Evolutionary conservation across 2,888 invertebrate genomes (phyloP).

Genomic region (Leptopilina syphax): DNA sequence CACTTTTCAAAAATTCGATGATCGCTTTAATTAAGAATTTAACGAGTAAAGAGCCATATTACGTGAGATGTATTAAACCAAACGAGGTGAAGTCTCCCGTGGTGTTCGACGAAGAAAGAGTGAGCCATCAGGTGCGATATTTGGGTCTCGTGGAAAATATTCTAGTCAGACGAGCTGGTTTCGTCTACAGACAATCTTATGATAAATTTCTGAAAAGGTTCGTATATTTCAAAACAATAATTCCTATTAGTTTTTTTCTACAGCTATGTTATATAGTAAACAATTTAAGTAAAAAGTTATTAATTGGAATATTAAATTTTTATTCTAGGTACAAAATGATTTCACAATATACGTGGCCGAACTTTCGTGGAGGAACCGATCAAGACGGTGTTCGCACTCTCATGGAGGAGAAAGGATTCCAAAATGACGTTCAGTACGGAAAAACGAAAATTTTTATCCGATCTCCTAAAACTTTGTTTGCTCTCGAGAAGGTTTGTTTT

Average conservation of each 20-base stretch:
- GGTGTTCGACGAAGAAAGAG: constrained; percentile 90
- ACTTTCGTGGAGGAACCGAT: constrained; percentile 87
- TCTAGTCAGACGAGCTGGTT: constrained; percentile 96
- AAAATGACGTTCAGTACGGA: constrained; percentile 94
- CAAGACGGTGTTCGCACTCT: constrained; percentile 92
- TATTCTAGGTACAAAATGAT: constrained; percentile 94
- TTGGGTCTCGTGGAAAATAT: constrained; percentile 97
- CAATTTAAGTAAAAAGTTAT: no score
- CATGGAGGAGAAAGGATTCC: constrained; percentile 87
- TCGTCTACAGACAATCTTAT: constrained; percentile 96
- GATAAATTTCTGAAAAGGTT: constrained; percentile 92
- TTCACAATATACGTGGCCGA: constrained; percentile 97
- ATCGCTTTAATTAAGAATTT: constrained; percentile 91
- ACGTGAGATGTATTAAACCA: constrained; percentile 98
- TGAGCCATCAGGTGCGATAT: constrained; percentile 87
- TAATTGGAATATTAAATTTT: neutral
- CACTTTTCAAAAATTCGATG: constrained; percentile 97
- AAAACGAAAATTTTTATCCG: constrained; percentile 97
- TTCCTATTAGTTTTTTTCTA: no score
- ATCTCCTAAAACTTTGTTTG: constrained; percentile 93
- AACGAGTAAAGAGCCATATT: constrained; percentile 95
- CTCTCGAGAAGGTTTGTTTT: constrained; percentile 84
- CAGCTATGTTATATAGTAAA: no score
- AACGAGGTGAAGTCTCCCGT: constrained; percentile 94
- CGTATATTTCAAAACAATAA: constrained; percentile 4